Evolutionary conservation across 2,888 invertebrate genomes (phyloP).

Genomic region (Polyploca ridens): DNA sequence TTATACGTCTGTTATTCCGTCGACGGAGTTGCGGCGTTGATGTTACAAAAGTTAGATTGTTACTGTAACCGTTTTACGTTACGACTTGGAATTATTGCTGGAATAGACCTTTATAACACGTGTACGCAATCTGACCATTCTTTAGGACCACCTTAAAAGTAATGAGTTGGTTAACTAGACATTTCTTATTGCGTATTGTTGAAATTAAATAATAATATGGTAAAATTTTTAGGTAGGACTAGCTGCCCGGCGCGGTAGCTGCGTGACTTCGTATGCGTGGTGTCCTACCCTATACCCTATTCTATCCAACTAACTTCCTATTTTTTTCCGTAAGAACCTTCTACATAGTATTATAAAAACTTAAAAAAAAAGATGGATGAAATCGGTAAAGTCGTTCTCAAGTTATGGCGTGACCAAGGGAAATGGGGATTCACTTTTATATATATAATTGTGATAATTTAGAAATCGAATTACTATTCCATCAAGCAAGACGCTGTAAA

Average conservation of each 20-base stretch:
- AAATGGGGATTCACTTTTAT: too few species aligned
- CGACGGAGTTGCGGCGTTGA: constrained; percentile 28
- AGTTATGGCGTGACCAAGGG: too few species aligned
- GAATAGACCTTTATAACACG: constrained; percentile 6
- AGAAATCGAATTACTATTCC: not conserved
- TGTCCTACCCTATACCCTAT: too few species aligned
- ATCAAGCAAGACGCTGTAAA: constrained; percentile 1
- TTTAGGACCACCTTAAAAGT: constrained; percentile 5
- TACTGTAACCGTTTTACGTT: constrained; percentile 13
- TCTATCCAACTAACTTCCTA: too few species aligned
- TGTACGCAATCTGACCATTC: constrained; percentile 7
- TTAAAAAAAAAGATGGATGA: too few species aligned
- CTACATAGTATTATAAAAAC: too few species aligned
- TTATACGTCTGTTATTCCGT: constrained; percentile 48
- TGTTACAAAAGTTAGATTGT: constrained; percentile 17
- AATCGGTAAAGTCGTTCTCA: too few species aligned
- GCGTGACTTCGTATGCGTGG: too few species aligned
- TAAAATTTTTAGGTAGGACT: not conserved
- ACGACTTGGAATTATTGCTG: constrained; percentile 2
- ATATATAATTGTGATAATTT: not conserved
- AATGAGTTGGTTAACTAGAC: not conserved
- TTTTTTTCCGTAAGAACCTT: too few species aligned
- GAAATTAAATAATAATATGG: not conserved
- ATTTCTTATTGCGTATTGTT: not conserved
- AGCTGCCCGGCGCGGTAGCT: too few species aligned